Base-by-base conservation (phyloP, 2,797 vertebrate genomes). In the Arnoldichthys spilopterus region DNA sequence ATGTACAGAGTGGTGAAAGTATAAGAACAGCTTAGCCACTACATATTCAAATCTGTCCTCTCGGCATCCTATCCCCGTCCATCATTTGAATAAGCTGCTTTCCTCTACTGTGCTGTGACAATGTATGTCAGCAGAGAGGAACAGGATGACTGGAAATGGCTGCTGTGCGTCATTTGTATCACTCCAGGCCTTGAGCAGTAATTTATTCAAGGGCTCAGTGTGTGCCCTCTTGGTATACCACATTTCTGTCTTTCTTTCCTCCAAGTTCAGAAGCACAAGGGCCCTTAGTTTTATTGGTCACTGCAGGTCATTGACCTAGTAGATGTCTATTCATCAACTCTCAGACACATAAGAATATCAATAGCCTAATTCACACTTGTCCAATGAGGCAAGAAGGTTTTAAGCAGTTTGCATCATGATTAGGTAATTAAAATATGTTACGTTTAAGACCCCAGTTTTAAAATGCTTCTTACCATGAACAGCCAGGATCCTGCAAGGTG, bases 191-290 rank as follows among this genome's bases (percentile, higher is more conserved):
- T 32, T n/a, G 56, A 77, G 78, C 69, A 72, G 69, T 83, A 80
- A 86, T 86, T 86, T 82, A 85, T 83, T 83, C 81, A 72, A 80
- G 51, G 71, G 58, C 77, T 84, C 79, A 72, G 77, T 69, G 72
- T 79, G 76, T 54, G 76, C 74, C 76, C 74, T 84, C 64, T 77
- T 77, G 78, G 72, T 84, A 77, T 77, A 59, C 53, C 71, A 63
- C 62, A 64, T 77, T 76, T 79, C 59, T 81, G 64, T 77, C 66
- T 61, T 56, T 43, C 81, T 43, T 9, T 72, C 20, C 69, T 76
- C 30, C 15, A 32, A 79, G 74, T 78, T 73, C 76, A 82, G 76
- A 81, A 63, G 69, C 67, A 78, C 62, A 75, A 77, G 32, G 45
- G 75, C 78, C 76, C 74, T 83, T 68, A 45, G 22, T 71, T 68